These are phyloP conservation scores for Acanthornis magna DNA, from an alignment of 2,797 vertebrate genomes.

Conservation along the genomic window DNA sequence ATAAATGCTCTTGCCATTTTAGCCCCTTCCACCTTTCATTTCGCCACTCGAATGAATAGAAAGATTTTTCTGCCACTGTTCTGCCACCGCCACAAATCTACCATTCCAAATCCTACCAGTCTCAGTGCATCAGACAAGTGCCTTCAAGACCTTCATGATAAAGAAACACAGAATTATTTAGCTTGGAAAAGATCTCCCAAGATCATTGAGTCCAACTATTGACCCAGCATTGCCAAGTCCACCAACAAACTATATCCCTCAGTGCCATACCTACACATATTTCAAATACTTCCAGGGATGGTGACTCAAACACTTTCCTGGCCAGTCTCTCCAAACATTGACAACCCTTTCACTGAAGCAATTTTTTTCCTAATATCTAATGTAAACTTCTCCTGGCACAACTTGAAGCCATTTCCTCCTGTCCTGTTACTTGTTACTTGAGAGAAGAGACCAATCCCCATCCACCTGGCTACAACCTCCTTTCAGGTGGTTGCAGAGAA, in stretches of 20 bases:
- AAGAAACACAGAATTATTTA: not conserved
- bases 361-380: not conserved
- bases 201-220: not conserved
- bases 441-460: not conserved
- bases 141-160: not conserved
- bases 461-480: accelerated
- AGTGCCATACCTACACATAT: not conserved
- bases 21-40: not conserved
- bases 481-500: not conserved
- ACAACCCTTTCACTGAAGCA: not conserved
- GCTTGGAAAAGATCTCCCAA: not conserved
- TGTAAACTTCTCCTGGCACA: not conserved
- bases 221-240: not conserved
- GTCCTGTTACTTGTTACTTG: not conserved
- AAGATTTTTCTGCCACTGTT: not conserved
- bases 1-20: not conserved
- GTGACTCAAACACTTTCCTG: not conserved
- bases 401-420: not conserved
- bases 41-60: not conserved
- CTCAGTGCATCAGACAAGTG: not conserved
- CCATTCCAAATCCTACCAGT: not conserved
- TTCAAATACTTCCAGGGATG: not conserved
- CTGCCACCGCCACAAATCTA: not conserved
- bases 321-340: not conserved
- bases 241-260: not conserved